Percentiles rank a stretch among this genome's conserved stretches.
phyloP scores from a whole-genome alignment of 2,797 vertebrate species.

The Cuculus canorus region DNA sequence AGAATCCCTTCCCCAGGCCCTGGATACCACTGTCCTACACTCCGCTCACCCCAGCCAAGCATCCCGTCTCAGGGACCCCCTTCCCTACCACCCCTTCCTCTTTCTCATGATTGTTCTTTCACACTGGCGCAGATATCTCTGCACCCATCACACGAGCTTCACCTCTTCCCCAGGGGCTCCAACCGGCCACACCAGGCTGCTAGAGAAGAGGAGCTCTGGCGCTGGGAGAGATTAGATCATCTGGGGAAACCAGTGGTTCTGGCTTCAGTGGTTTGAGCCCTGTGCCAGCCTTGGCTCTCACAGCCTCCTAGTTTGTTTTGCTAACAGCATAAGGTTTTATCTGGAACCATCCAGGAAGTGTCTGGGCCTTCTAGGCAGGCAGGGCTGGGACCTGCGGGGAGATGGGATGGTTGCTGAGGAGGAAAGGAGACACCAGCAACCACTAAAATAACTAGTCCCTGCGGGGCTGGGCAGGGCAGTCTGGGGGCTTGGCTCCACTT shows the following conservation, averaged over 20 bases:
- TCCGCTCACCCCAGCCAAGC: not conserved
- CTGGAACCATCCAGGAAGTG: slow-evolving; percentile 60
- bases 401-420: slow-evolving; percentile 39
- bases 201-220: not conserved
- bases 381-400: slow-evolving; percentile 47
- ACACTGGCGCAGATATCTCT: not conserved
- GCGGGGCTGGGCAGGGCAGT: slow-evolving; percentile 51
- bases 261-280: slow-evolving; percentile 53
- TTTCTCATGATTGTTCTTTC: not conserved
- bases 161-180: not conserved
- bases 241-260: slow-evolving; percentile 57
- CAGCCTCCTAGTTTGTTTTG: slow-evolving; percentile 66
- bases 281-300: slow-evolving; percentile 64
- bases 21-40: not conserved
- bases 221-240: slow-evolving; percentile 50
- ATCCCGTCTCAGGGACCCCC: not conserved
- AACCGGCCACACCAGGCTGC: not conserved
- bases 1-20: not conserved
- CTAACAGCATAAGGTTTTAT: slow-evolving; percentile 70
- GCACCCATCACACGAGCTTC: not conserved
- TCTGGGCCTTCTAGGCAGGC: slow-evolving; percentile 66
- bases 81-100: not conserved
- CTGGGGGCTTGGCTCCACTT: slow-evolving; percentile 50
- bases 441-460: slow-evolving; percentile 39
- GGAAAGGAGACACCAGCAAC: slow-evolving; percentile 59